phyloP scores from a whole-genome alignment of 2,888 invertebrate species.

The Pharmacophagus antenor region DNA sequence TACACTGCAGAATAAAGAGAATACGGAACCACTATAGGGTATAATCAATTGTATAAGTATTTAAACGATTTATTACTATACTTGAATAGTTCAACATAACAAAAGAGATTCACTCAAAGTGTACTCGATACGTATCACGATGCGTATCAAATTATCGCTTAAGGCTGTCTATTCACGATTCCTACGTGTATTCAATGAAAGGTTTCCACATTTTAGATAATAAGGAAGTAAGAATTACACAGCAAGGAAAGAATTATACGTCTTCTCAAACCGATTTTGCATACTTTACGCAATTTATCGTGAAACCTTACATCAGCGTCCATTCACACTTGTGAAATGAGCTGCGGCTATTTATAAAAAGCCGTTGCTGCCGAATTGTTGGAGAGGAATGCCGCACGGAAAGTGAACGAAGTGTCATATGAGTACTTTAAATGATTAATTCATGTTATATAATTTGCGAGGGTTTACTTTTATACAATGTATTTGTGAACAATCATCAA shows the following conservation, averaged over 20 bases:
- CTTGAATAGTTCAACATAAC: constrained; percentile 33
- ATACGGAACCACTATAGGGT: not conserved
- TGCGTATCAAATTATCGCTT: constrained; percentile 49
- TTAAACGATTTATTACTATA: constrained; percentile 31
- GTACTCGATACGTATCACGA: constrained; percentile 36
- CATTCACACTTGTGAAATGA: constrained; percentile 26
- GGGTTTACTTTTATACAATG: too few species aligned
- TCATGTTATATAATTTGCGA: too few species aligned
- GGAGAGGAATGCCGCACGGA: constrained; percentile 21
- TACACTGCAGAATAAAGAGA: too few species aligned
- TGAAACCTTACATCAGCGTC: constrained; percentile 52
- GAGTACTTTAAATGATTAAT: too few species aligned
- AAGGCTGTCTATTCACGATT: constrained; percentile 39
- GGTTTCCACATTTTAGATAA: constrained; percentile 46
- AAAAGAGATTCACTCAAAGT: constrained; percentile 34
- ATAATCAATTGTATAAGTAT: constrained; percentile 15
- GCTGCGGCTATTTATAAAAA: constrained; percentile 25
- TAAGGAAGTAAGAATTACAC: constrained; percentile 60
- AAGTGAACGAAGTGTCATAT: too few species aligned
- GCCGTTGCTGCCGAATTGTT: constrained; percentile 18
- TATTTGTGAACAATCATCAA: too few species aligned
- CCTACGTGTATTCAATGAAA: not conserved
- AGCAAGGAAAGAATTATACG: constrained; percentile 39
- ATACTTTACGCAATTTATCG: constrained; percentile 35
- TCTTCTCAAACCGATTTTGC: constrained; percentile 40